Evolutionary conservation across 2,888 invertebrate species (phyloP), one percentile per base, ranked within the genome.

Genomic region (Cryptus armator): DNA sequence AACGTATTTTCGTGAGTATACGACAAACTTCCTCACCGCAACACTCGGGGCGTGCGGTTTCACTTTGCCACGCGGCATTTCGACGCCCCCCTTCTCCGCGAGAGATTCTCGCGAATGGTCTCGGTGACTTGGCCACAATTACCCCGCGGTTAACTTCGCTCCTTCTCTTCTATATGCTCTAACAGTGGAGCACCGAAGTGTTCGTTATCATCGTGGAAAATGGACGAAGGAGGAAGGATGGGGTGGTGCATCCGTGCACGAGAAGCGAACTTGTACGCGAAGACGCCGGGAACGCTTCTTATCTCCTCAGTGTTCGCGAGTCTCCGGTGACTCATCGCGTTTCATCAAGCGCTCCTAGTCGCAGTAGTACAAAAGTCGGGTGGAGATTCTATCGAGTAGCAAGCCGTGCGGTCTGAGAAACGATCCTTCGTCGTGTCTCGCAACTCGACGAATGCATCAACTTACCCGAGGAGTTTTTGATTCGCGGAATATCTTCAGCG

Each of bases 141-240:
- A 74, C 74, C 74, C 37, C 48, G 32, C n/a, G 12, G 37, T 37
- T 37, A 81, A 74, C 80, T 80, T 84, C 72, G 10, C 24, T 64
- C 24, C 48, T 16, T 12, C 48, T 64, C 51, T 64, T 64, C 75
- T 32, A 29, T 37, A 56, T 12, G 24, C 56, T 62, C 19, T 7
- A 75, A 48, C 37, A 43, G 19, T 14, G 48, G 43, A 71, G 64
- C 62, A 64, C 77, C 77, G 51, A 66, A 24, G 56, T 72, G 48
- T 78, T 59, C 74, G 81, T 84, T 85, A 79, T 87, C 86, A 83
- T 83, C 56, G 78, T 79, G 86, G 78, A 70, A 71, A 76, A 78
- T 62, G 84, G 81, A 77, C 66, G 84, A 74, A 59, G 70, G 68
- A 78, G 74, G 81, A 82, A 87, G 85, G 78, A 37, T 37, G 37